phyloP scores from a whole-genome alignment of 2,888 invertebrate species.

The Aplocera efformata region DNA sequence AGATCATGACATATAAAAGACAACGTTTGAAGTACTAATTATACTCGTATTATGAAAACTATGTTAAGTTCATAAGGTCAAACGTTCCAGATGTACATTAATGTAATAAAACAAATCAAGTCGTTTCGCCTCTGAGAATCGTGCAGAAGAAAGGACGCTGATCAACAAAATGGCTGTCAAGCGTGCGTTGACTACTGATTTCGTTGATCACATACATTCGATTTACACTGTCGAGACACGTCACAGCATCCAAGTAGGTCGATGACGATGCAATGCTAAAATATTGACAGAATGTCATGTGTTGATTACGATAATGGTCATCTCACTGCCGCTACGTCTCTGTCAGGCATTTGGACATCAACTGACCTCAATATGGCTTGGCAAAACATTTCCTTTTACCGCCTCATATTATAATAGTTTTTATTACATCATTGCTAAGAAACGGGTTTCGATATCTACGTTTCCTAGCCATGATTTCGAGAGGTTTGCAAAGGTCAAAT shows the following conservation, averaged over 20 bases:
- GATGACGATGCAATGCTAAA: conserved; percentile 31
- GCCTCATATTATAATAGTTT: conserved; percentile 3
- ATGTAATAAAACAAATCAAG: no score
- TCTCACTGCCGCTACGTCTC: conserved; percentile 4
- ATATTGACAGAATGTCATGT: conserved; percentile 27
- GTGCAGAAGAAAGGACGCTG: no score
- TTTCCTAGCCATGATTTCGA: conserved; percentile 16
- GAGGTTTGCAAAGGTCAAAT: conserved; percentile 10
- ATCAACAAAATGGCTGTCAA: no score
- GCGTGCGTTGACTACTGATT: conserved; percentile 2
- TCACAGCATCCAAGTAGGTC: conserved; percentile 30
- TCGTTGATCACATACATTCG: conserved; percentile 7
- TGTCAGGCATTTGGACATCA: conserved; percentile 3
- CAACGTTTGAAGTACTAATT: no score
- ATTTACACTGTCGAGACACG: conserved; percentile 18
- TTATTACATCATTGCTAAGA: conserved; percentile 9
- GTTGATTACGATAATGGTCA: conserved; percentile 5
- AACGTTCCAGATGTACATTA: no score
- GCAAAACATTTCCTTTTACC: conserved; percentile 11
- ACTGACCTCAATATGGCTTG: conserved; percentile 12
- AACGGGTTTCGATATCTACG: conserved; percentile 8
- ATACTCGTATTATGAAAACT: no score
- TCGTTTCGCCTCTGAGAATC: no score
- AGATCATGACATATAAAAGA: no score
- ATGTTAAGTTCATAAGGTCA: no score